Base-by-base conservation (phyloP, 2,888 invertebrate species). In the Drosophila planitibia region DNA sequence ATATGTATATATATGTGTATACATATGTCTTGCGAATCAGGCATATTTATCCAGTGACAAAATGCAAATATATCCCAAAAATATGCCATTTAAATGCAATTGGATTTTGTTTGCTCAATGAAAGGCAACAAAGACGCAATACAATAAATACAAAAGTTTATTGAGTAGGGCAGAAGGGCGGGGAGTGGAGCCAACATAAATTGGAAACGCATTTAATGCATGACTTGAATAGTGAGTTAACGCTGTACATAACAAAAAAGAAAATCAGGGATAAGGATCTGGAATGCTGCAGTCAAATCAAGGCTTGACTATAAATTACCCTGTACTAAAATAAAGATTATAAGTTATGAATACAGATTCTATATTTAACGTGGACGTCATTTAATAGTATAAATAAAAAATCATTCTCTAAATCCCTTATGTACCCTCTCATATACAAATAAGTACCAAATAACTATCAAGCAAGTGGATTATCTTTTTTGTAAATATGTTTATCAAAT, bases 131-230 rank as follows among this genome's bases (percentile, higher is more conserved):
- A 81, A 81, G 52, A 62, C 66, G 35, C 64, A 73, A 67, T 41
- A 63, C 70, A 70, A 82, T 68, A 80, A 59, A 71, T 57, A 53
- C 60, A 68, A 71, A 55, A 44, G 16, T 44, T 22, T 12, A 44
- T 66, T 54, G 47, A 64, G 47, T 25, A 53, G 63, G 19, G 25
- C 37, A 35, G 10, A 47, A 19, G 49, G 30, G 28, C 10, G 39
- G 22, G 61, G 7, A n/a, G 59, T 33, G 30, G 30, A 35, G 30
- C 76, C 76, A 65, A 69, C 73, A 76, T 71, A 79, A 83, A 84
- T 70, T 73, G 69, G 37, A 64, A 74, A 75, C 74, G 72, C 81
- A 82, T 84, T 85, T 81, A 77, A 84, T 71, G 82, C 82, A 81
- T 72, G 74, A 75, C 80, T 84, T 74, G 63, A 73, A 78, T 75